phyloP scores from a whole-genome alignment of 2,113 vertebrate species.

The Cichladusa arquata region DNA sequence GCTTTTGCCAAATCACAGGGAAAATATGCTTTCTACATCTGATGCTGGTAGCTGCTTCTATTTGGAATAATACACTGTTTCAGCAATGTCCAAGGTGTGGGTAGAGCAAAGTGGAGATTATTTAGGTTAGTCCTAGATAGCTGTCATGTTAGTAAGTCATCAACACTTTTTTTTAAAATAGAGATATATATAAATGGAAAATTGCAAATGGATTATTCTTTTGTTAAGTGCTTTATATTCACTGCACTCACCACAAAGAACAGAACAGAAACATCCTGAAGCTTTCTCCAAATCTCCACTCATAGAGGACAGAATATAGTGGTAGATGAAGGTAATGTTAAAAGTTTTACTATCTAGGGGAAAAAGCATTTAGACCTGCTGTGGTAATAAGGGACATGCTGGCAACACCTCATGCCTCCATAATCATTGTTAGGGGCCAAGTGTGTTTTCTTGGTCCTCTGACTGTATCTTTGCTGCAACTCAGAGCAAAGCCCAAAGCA shows the following conservation, averaged over 20 bases:
- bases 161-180: background rate
- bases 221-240: background rate
- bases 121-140: background rate
- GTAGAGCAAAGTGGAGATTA: background rate
- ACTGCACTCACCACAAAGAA: background rate
- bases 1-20: background rate
- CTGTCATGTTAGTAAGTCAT: background rate
- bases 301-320: background rate
- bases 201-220: background rate
- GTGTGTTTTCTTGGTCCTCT: background rate
- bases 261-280: background rate
- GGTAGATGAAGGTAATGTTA: background rate
- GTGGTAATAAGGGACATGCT: background rate
- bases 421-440: background rate
- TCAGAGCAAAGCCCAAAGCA: background rate
- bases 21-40: background rate
- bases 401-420: accelerated
- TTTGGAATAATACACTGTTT: background rate
- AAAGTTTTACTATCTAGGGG: background rate
- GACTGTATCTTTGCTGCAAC: background rate
- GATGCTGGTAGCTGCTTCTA: background rate
- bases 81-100: background rate
- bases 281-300: background rate
- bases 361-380: background rate
- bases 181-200: background rate